phyloP scores from a whole-genome alignment of 2,888 invertebrate genomes.

The Reticulitermes lucifugus region DNA sequence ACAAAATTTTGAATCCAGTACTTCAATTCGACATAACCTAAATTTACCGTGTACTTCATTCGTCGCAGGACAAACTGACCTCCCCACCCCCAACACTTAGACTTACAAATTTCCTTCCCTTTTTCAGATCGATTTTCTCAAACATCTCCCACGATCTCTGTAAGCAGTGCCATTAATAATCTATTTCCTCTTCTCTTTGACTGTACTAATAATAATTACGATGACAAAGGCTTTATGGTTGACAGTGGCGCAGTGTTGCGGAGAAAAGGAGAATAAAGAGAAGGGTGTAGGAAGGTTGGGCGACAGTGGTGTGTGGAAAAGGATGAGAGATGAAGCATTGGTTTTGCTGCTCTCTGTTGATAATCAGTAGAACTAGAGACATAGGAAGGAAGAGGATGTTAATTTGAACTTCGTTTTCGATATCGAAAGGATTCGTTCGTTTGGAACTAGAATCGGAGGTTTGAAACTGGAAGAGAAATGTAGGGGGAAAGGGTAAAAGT shows the following conservation, averaged over 20 bases:
- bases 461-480: conserved; percentile 28
- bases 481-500: conserved; percentile 40
- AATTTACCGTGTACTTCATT: neutral
- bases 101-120: neutral
- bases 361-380: conserved; percentile 45
- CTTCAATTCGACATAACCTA: neutral
- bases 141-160: conserved; percentile 30
- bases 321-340: conserved; percentile 39
- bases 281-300: conserved; percentile 14
- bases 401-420: conserved; percentile 49
- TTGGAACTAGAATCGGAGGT: conserved; percentile 40
- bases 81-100: neutral
- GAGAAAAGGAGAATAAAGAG: conserved; percentile 45
- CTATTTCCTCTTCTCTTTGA: conserved; percentile 44
- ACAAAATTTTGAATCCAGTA: too few species aligned
- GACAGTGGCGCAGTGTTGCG: conserved; percentile 43
- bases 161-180: conserved; percentile 41
- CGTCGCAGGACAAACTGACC: neutral
- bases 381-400: conserved; percentile 46
- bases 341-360: conserved; percentile 46
- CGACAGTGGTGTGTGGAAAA: conserved; percentile 22
- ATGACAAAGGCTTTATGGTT: conserved; percentile 50
- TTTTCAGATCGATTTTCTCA: conserved; percentile 25
- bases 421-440: conserved; percentile 47
- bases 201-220: conserved; percentile 50